Evolutionary conservation across 2,797 vertebrate species (phyloP).

Genomic region (Megalops cyprinoides): DNA sequence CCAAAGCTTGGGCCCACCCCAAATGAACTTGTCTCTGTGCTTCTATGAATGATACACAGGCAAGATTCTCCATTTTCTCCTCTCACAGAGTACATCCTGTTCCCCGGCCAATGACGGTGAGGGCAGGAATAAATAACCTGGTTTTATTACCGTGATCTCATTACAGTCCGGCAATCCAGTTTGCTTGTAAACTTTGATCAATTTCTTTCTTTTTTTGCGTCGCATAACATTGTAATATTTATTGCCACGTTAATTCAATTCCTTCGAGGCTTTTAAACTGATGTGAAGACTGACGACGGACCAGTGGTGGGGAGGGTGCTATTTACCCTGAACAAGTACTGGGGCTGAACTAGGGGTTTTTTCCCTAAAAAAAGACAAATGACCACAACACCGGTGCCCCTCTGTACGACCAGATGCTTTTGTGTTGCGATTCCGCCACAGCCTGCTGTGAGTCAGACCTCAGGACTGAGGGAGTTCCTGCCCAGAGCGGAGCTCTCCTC

Average conservation of each 20-base stretch:
- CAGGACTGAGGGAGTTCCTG: too few relatives aligned
- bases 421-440: too few relatives aligned
- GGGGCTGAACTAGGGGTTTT: background rate
- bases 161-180: background rate
- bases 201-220: background rate
- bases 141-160: background rate
- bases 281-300: background rate
- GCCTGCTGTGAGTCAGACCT: too few relatives aligned
- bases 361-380: background rate
- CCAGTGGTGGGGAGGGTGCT: background rate
- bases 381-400: too few relatives aligned
- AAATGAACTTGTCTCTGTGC: too few relatives aligned
- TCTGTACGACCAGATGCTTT: too few relatives aligned
- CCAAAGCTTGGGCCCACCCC: too few relatives aligned
- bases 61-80: background rate
- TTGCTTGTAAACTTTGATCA: constrained; percentile 3
- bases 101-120: too few relatives aligned
- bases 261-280: background rate
- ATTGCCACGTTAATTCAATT: constrained; percentile 9
- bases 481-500: too few relatives aligned
- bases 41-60: too few relatives aligned
- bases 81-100: background rate
- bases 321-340: background rate
- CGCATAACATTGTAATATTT: background rate
- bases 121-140: background rate